Evolutionary conservation across 64 coral and sea anemone species (phyloP), one percentile per base, ranked within the genome.

Genomic region (Montipora sp.): DNA sequence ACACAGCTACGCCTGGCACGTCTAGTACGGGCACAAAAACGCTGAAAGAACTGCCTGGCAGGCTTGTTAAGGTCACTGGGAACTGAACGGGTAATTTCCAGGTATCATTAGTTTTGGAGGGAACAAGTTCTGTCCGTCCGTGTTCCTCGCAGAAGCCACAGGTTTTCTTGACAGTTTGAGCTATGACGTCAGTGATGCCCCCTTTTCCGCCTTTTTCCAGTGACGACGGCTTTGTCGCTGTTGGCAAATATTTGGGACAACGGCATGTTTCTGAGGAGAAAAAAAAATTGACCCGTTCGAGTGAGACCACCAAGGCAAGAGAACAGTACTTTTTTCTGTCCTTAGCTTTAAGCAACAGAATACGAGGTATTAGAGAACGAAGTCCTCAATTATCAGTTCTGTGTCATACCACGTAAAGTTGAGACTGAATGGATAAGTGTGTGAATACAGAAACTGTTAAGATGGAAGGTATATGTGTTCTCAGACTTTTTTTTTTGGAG

Each of bases 11-110:
- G 5, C 74, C 91, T 22, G 91, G 91, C 6, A 88, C 53, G 7
- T 88, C 22, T 36, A 93, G 68, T 21, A 93, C 57, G 45, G 83
- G 55, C 0, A 80, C 65, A 50, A 80, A 93, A 20, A 18, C 80
- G 16, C 75, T 71, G 19, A 22, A 85, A 1, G 68, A 8, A 19
- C 65, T 51, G 6, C 65, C 82, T 85, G 45, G 68, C 12, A 45
- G 19, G 66, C 5, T 72, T 8, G 65, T 85, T 8, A 23, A 7
- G 12, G 45, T n/a, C 3, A 85, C 44, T 20, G 61, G 61, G 4
- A 85, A 85, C 1, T 18, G 61, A 72, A 71, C 27, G 47, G 46
- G 70, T 12, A 59, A 85, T 48, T 85, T 47, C 66, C 16, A 43
- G 16, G 20, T 45, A n/a, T 69, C 6, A 2, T 19, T 63, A 14